These are phyloP conservation scores for Eumaeus atala DNA, from an alignment of 1,140 invertebrate species.

Conservation along the genomic window DNA sequence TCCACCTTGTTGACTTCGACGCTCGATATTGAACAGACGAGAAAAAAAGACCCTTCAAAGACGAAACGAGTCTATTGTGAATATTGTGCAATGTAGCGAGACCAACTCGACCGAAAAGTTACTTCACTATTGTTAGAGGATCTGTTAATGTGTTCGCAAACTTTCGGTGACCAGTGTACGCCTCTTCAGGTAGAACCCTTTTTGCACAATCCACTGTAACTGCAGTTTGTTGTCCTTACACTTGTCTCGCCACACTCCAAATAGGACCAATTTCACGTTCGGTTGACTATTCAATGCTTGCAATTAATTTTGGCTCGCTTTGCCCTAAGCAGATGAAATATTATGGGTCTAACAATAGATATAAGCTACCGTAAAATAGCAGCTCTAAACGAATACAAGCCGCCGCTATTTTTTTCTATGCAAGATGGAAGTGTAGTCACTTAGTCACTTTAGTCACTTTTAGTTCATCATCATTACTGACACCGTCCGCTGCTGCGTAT, in stretches of 20 bases:
- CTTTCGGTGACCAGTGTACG: constrained; percentile 32
- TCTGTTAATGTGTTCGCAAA: constrained; percentile 16
- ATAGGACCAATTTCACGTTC: constrained; percentile 63
- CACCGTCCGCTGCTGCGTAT: no score
- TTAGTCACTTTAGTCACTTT: no score
- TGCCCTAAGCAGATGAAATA: constrained; percentile 37
- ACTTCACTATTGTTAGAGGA: constrained; percentile 6
- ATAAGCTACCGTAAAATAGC: constrained; percentile 58
- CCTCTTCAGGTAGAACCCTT: constrained; percentile 63
- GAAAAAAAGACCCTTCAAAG: constrained; percentile 66
- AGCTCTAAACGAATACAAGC: constrained; percentile 27
- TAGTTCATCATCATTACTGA: no score
- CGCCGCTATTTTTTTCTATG: no score
- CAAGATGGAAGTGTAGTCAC: no score
- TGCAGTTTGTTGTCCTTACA: constrained; percentile 48
- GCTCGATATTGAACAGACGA: constrained; percentile 56
- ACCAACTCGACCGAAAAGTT: constrained; percentile 40
- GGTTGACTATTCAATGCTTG: constrained; percentile 58
- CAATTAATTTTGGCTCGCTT: constrained; percentile 60
- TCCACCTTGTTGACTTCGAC: constrained; percentile 69
- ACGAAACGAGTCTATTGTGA: constrained; percentile 64
- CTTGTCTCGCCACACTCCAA: constrained; percentile 55
- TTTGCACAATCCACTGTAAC: constrained; percentile 63
- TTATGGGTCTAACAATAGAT: constrained; percentile 31
- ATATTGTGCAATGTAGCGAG: constrained; percentile 69